These are phyloP conservation scores for Lycorma delicatula DNA, from an alignment of 1,140 invertebrate genomes.

Conservation along the genomic window DNA sequence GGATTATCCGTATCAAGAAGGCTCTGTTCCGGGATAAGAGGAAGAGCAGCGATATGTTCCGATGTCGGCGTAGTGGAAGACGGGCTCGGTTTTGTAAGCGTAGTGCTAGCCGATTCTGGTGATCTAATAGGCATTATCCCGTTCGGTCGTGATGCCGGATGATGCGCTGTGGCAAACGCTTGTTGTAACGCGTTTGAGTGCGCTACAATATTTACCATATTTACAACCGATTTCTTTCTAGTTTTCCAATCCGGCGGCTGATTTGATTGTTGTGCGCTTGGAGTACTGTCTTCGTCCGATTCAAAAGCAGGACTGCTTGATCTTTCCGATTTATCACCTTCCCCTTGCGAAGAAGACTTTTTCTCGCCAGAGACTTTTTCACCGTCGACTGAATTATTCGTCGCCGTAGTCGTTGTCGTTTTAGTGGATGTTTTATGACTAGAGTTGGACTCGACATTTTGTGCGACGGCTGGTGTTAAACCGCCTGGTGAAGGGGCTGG, in stretches of 20 bases:
- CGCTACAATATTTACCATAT: constrained; percentile 43
- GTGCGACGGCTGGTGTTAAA: constrained; percentile 24
- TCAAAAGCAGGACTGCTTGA: constrained; percentile 93
- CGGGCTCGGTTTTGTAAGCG: constrained; percentile 31
- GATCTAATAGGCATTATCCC: constrained; percentile 44
- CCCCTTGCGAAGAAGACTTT: constrained; percentile 20
- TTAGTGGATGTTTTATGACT: constrained; percentile 52
- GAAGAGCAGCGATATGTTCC: constrained; percentile 45
- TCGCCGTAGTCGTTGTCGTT: constrained; percentile 14
- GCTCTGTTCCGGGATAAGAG: constrained; percentile 56
- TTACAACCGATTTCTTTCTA: constrained; percentile 40
- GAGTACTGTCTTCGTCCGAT: constrained; percentile 79
- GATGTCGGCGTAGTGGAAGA: constrained; percentile 34
- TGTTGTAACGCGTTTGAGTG: constrained; percentile 5
- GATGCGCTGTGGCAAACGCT: constrained; percentile 31
- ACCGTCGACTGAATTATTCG: constrained; percentile 14
- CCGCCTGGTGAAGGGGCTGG: constrained; percentile 19
- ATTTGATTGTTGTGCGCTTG: constrained; percentile 22
- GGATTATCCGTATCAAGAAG: constrained; percentile 50
- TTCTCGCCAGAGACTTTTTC: constrained; percentile 18
- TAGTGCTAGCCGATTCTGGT: constrained; percentile 30
- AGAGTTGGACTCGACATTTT: constrained; percentile 45
- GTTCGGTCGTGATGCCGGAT: constrained; percentile 45
- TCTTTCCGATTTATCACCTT: constrained; percentile 67
- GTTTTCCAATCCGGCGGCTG: constrained; percentile 19